Evolutionary conservation across 2,888 invertebrate species (phyloP).

Genomic region (Tiphia femorata): DNA sequence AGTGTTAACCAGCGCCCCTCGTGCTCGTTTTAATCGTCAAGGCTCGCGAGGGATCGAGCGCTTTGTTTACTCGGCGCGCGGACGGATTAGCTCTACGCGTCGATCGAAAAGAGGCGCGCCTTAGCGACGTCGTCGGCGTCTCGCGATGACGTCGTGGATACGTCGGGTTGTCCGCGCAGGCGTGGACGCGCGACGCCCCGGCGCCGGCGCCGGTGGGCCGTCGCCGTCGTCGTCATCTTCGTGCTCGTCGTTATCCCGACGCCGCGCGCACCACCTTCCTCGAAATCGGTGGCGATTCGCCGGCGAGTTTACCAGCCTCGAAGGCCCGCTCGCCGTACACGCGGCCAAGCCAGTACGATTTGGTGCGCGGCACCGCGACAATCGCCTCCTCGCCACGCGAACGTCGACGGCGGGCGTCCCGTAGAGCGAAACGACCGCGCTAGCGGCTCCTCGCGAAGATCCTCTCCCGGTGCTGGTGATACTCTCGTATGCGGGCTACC

Average conservation of each 20-base stretch:
- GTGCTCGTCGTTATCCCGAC: too few relatives aligned
- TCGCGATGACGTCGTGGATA: constrained; percentile 8
- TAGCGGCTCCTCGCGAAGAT: too few relatives aligned
- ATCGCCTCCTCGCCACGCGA: constrained; percentile 21
- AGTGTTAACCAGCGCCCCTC: too few relatives aligned
- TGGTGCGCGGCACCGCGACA: constrained; percentile 41
- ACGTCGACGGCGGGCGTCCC: constrained; percentile 11
- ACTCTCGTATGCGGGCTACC: not conserved
- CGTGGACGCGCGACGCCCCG: constrained; percentile 10
- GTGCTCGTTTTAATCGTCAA: too few relatives aligned
- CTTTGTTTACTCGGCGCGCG: constrained; percentile 12
- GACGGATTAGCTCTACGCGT: too few relatives aligned
- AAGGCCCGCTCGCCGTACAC: constrained; percentile 16
- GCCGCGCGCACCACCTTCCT: too few relatives aligned
- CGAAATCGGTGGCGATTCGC: constrained; percentile 36
- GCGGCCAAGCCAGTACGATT: constrained; percentile 36
- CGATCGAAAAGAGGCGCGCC: too few relatives aligned
- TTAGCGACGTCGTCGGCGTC: not conserved
- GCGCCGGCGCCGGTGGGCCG: constrained; percentile 23
- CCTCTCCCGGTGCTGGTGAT: too few relatives aligned
- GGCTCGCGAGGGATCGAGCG: too few relatives aligned
- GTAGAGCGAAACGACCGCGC: too few relatives aligned
- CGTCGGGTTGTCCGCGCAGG: not conserved
- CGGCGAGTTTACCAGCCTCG: constrained; percentile 27
- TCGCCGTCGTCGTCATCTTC: constrained; percentile 19